A percentile compares a stretch with the other conserved stretches of the same genome.
Conservation (phyloP, 2,888 invertebrate genomes). For the Prosapia bicincta region DNA sequence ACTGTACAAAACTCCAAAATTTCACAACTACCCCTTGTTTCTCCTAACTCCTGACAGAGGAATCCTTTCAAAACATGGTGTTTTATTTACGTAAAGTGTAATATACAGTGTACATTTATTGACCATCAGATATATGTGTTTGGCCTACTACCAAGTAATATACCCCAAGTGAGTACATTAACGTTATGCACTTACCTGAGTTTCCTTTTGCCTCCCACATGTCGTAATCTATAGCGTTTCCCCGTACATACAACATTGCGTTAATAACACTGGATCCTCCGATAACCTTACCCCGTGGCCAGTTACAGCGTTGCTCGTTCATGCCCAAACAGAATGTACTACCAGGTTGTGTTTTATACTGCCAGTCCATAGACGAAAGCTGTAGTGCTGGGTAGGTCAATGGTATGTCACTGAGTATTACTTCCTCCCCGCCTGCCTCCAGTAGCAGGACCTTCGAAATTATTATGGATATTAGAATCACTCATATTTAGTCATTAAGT, state of each 20-base stretch:
- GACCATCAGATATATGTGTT: no score
- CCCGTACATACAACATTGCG: constrained; percentile 86
- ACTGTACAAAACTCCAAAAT: no score
- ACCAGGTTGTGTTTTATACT: constrained; percentile 72
- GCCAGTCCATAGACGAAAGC: constrained; percentile 74
- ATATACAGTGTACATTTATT: no score
- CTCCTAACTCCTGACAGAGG: no score
- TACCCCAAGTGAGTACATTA: no score
- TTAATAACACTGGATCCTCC: constrained; percentile 80
- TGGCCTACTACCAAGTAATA: no score
- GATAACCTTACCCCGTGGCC: constrained; percentile 54
- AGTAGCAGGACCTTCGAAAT: constrained; percentile 57
- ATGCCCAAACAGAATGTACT: constrained; percentile 52
- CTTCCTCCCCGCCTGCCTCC: constrained; percentile 77
- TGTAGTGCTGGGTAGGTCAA: constrained; percentile 67
- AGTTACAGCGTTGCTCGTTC: constrained; percentile 45
- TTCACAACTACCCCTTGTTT: no score
- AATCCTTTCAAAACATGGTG: no score
- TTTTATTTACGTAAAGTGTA: no score
- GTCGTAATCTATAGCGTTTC: constrained; percentile 81
- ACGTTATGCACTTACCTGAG: constrained; percentile 38
- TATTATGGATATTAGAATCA: no score
- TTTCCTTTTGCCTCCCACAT: constrained; percentile 74
- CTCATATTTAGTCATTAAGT: no score
- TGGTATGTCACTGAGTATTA: constrained; percentile 68